phyloP scores from a whole-genome alignment of 2,113 vertebrate genomes.

The Aptenodytes forsteri region DNA sequence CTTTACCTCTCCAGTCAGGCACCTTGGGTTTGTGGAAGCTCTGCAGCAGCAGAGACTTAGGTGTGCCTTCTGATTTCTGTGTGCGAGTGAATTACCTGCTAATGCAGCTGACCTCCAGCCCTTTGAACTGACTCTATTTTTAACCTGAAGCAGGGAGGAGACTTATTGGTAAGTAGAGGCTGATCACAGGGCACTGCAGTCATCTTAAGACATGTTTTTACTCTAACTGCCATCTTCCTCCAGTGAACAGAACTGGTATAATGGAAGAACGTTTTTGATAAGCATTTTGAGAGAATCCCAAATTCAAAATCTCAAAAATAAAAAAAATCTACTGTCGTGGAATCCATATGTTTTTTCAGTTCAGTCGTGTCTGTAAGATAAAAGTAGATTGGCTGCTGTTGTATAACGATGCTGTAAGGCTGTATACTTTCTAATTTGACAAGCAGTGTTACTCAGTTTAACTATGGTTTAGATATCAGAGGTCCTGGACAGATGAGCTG shows the following conservation, averaged over 20 bases:
- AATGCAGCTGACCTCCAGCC: neutral
- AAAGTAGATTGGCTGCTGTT: accelerated
- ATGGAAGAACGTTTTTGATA: neutral
- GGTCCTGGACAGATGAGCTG: neutral
- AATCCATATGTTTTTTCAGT: neutral
- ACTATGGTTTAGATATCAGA: neutral
- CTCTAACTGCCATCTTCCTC: neutral
- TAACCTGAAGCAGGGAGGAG: neutral
- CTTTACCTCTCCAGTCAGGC: neutral
- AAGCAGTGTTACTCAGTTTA: neutral
- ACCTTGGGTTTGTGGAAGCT: neutral
- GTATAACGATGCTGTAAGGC: neutral
- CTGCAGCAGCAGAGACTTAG: neutral
- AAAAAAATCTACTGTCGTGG: accelerated
- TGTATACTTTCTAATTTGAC: neutral
- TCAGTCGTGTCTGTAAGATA: neutral
- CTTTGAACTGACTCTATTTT: neutral
- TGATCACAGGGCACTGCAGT: neutral
- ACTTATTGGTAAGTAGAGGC: neutral
- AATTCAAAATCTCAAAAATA: neutral
- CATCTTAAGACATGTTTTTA: neutral
- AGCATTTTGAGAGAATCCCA: neutral
- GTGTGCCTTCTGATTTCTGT: neutral
- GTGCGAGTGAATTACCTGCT: neutral
- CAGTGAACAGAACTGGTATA: neutral